Conservation (phyloP, 2,113 vertebrate genomes). For the Bufo gargarizans region DNA sequence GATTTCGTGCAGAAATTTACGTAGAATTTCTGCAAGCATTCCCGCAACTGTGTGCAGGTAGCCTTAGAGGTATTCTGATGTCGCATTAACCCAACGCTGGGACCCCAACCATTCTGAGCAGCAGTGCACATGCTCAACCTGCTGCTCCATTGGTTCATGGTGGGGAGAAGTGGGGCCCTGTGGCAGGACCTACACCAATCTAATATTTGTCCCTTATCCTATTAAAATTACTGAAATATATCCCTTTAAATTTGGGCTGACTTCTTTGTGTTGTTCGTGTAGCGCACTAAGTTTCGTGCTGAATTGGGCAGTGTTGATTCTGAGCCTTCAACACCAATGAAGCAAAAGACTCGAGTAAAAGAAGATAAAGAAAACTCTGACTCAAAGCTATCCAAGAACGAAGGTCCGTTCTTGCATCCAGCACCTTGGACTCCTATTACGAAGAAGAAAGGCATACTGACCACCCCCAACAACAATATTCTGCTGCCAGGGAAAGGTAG, state of each 20-base stretch:
- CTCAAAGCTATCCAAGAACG: constrained; percentile 63
- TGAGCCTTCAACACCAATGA: constrained; percentile 64
- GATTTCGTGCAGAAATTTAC: no score
- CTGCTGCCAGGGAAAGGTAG: constrained; percentile 67
- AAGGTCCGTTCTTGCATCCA: constrained; percentile 74
- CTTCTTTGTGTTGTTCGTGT: constrained; percentile 36
- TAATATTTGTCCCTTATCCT: no score
- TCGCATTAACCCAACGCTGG: no score
- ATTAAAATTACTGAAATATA: no score
- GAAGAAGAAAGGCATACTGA: constrained; percentile 71
- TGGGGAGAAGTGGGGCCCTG: no score
- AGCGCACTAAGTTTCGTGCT: constrained; percentile 61
- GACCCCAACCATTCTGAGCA: no score
- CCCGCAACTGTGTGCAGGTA: no score
- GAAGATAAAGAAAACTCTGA: constrained; percentile 84
- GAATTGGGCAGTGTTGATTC: constrained; percentile 60
- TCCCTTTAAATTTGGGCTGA: background rate
- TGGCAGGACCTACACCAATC: no score
- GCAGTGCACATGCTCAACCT: no score
- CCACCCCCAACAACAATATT: constrained; percentile 66
- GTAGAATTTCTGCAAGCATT: no score
- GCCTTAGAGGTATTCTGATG: no score
- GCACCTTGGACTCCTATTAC: constrained; percentile 74
- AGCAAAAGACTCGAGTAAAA: constrained; percentile 12
- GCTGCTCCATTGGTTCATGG: no score